Evolutionary conservation across 2,797 vertebrate genomes (phyloP).

Genomic region (Orientallactaga sibirica): DNA sequence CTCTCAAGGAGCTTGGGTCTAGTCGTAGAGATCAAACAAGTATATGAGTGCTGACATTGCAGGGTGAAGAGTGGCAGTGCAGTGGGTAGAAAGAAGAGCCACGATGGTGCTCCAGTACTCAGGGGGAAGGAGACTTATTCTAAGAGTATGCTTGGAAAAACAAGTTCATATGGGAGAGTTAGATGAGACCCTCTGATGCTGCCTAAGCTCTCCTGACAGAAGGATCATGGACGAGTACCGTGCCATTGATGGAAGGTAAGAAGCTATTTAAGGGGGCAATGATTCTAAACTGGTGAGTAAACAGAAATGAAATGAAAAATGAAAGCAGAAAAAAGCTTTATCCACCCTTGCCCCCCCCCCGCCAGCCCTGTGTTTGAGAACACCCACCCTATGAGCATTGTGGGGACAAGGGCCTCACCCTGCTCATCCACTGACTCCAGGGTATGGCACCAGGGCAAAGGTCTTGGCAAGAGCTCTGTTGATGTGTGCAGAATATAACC

Average conservation of each 20-base stretch:
- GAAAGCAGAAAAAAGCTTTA: neutral
- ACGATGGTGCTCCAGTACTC: neutral
- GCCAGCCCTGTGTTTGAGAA: neutral
- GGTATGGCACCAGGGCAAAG: neutral
- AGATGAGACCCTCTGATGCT: neutral
- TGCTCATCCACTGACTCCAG: neutral
- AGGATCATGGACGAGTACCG: neutral
- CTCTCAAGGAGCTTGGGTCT: neutral
- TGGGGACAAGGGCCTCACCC: no score
- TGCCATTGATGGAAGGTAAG: neutral
- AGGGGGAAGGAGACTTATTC: neutral
- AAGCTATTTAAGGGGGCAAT: neutral
- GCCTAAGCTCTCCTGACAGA: neutral
- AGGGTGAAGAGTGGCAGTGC: neutral
- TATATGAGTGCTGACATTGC: neutral
- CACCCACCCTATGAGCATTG: neutral
- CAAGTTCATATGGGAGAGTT: neutral
- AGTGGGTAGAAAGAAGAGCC: neutral
- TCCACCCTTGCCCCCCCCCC: neutral
- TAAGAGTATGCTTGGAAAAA: neutral
- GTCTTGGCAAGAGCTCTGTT: neutral
- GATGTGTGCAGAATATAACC: neutral
- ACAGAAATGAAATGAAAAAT: neutral
- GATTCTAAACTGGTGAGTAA: slow-evolving; percentile 2
- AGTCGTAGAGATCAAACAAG: neutral